A percentile compares a stretch with the other conserved stretches of the same genome.
phyloP scores from a whole-genome alignment of 1,140 invertebrate species.

The Procambarus clarkii region DNA sequence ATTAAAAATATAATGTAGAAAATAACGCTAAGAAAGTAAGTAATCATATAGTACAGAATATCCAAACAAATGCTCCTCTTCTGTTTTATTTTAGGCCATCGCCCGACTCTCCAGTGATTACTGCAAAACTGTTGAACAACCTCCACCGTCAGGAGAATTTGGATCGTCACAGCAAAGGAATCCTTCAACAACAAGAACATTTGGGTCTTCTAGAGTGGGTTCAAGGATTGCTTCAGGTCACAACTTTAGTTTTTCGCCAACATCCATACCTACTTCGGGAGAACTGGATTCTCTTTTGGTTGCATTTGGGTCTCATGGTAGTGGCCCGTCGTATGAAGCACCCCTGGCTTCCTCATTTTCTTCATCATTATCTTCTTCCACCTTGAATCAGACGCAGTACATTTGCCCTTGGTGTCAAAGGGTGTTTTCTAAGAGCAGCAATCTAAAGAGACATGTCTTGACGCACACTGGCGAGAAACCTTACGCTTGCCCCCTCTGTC shows the following conservation, averaged over 20 bases:
- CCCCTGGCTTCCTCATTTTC: neutral
- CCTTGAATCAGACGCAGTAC: slow-evolving; percentile 18
- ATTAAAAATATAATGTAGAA: neutral
- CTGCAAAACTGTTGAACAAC: slow-evolving; percentile 46
- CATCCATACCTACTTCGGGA: slow-evolving; percentile 11
- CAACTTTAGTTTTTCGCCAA: neutral
- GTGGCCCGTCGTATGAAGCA: neutral
- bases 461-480: slow-evolving; percentile 62
- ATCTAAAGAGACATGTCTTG: slow-evolving; percentile 56
- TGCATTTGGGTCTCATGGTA: slow-evolving; percentile 17
- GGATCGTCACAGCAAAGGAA: neutral
- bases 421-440: slow-evolving; percentile 59
- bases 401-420: slow-evolving; percentile 56
- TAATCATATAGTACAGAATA: slow-evolving; percentile 11
- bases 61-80: slow-evolving; percentile 56
- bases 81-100: slow-evolving; percentile 61
- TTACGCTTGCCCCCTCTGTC: slow-evolving; percentile 56
- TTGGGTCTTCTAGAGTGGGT: neutral
- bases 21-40: slow-evolving; percentile 12
- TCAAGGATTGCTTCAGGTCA: neutral
- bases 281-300: slow-evolving; percentile 56
- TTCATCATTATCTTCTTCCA: neutral
- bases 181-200: neutral
- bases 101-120: slow-evolving; percentile 40
- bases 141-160: slow-evolving; percentile 8